Evolutionary conservation across 1,140 invertebrate species (phyloP).

Genomic region (Nasonia longicornis): DNA sequence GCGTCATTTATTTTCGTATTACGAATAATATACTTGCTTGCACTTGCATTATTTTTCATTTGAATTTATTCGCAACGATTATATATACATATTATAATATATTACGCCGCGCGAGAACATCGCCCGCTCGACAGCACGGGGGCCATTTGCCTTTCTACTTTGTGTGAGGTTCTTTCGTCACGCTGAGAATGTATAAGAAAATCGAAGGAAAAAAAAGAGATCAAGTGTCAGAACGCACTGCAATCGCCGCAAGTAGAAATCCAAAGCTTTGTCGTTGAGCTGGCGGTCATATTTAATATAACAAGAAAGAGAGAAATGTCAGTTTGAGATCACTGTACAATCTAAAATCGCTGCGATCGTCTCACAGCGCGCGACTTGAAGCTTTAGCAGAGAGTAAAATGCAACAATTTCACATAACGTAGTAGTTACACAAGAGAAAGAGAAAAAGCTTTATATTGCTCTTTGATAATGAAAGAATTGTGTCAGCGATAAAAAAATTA

Average conservation of each 20-base stretch:
- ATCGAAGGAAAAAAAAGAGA: not conserved
- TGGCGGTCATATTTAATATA: slow-evolving; percentile 52
- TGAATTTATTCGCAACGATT: slow-evolving; percentile 53
- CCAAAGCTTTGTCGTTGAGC: slow-evolving; percentile 47
- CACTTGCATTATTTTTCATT: slow-evolving; percentile 60
- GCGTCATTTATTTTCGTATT: slow-evolving; percentile 47
- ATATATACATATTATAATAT: not conserved
- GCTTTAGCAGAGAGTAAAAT: not conserved
- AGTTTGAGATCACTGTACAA: slow-evolving; percentile 69
- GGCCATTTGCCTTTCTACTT: slow-evolving; percentile 38
- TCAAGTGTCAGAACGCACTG: not conserved
- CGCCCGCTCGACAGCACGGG: slow-evolving; percentile 37
- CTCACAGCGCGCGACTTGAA: slow-evolving; percentile 36
- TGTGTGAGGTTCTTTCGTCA: not conserved
- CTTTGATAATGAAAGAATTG: slow-evolving; percentile 37
- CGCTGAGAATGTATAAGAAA: not conserved
- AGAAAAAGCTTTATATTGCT: slow-evolving; percentile 34
- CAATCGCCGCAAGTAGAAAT: slow-evolving; percentile 22
- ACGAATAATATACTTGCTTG: slow-evolving; percentile 55
- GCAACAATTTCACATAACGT: slow-evolving; percentile 34
- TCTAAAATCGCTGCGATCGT: slow-evolving; percentile 55
- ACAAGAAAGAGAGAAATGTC: slow-evolving; percentile 57
- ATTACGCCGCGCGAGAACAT: slow-evolving; percentile 33
- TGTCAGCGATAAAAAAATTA: slow-evolving; percentile 44
- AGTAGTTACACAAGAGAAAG: slow-evolving; percentile 31